Base-by-base conservation (phyloP, 2,113 vertebrate genomes). In the Epinephelus cyanopodus region DNA sequence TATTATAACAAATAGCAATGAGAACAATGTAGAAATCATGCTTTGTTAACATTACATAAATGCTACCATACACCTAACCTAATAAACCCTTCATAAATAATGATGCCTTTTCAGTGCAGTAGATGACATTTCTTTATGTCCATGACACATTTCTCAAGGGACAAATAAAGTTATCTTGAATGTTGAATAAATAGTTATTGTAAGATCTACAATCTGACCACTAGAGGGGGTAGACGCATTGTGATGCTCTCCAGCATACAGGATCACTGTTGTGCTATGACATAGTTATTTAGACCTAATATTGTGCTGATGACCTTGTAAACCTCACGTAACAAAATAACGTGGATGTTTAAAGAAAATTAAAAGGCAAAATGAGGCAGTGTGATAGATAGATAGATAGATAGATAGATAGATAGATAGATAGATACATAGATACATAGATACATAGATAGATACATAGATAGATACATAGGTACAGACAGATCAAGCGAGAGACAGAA, bases 191-290 rank as follows among this genome's bases (percentile, higher is more conserved):
- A 61, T 56, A 18, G 37, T 61, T 45, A n/a, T 62, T 23, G 19
- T 74, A 19, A 52, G 5, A 9, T 66, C 23, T 39, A 52, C 37
- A 42, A 1, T 74, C 12, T 56, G 57, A 66, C 90, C 95, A 93
- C 90, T 84, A 95, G 95, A 87, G 81, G 92, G 92, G 14, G 87
- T 2, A 17, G 10, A 60, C 47, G 78, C 23, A 72, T 53, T 54
- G 83, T 37, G 18, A 29, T 62, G 54, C 9, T 74, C 61, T 53
- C 57, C 14, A 48, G 27, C n/a, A 23, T 50, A 14, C 23, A 48
- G 21, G 25, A 29, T 61, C 27, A 47, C 6, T 27, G 27, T 61
- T 23, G 25, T 63, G 37, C 9, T 15, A 14, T 62, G 6, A 52
- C 57, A 65, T 12, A 18, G 33, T 39, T 23, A 53, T 47, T 47